Evolutionary conservation across 2,888 invertebrate genomes (phyloP).

Genomic region (Lypha dubia): DNA sequence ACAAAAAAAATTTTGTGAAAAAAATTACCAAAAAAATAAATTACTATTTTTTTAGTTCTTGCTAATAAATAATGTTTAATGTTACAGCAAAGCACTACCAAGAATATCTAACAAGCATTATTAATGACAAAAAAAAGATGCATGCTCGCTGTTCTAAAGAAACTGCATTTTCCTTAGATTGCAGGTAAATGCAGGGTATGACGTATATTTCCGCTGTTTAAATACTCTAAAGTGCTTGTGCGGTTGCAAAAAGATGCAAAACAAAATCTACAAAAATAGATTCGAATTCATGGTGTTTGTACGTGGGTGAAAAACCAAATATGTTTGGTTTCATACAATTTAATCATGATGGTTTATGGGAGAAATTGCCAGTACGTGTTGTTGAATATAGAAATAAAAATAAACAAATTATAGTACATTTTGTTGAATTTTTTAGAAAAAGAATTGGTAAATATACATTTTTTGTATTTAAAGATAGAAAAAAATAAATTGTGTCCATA

Average conservation of each 20-base stretch:
- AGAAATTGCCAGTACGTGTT: slow-evolving; percentile 49
- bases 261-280: not conserved
- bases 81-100: not conserved
- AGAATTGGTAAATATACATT: not conserved
- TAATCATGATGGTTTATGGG: slow-evolving; percentile 9
- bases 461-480: not conserved
- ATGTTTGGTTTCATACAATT: slow-evolving; percentile 2
- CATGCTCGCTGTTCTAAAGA: no score
- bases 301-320: not conserved
- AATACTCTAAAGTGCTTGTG: not conserved
- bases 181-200: not conserved
- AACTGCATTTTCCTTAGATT: not conserved
- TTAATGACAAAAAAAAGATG: slow-evolving; percentile 36
- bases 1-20: no score
- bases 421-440: not conserved
- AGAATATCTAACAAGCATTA: slow-evolving; percentile 42
- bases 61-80: slow-evolving; percentile 13
- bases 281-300: not conserved
- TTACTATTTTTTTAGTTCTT: not conserved
- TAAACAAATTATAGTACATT: not conserved
- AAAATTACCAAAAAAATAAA: slow-evolving; percentile 11
- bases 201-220: not conserved
- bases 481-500: not conserved
- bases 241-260: not conserved
- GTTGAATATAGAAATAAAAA: not conserved